A percentile compares a stretch with the other conserved stretches of the same genome.
phyloP scores from a whole-genome alignment of 2,113 vertebrate genomes.

The Pedionomus torquatus region DNA sequence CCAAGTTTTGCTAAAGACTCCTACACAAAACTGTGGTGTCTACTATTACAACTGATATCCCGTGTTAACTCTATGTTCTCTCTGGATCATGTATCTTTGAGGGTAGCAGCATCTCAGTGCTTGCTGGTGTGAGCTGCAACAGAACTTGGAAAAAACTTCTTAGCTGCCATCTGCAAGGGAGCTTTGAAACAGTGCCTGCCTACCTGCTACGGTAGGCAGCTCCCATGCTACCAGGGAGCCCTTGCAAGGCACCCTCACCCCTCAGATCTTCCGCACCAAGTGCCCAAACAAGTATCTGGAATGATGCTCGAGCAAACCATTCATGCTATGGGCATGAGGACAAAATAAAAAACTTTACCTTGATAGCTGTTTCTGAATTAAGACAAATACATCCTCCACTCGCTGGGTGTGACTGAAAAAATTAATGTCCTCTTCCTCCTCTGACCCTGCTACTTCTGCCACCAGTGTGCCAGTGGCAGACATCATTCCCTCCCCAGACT shows the following conservation, averaged over 20 bases:
- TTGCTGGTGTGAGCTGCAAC: not conserved
- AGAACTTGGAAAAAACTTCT: not conserved
- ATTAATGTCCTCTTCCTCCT: not conserved
- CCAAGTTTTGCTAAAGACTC: not conserved
- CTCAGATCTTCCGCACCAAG: not conserved
- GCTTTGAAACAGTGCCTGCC: not conserved
- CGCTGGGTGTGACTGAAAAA: not conserved
- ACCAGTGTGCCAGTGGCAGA: not conserved
- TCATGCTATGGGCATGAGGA: not conserved
- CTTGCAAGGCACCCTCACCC: not conserved
- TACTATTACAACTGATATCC: accelerated
- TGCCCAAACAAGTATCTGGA: not conserved
- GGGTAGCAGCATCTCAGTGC: not conserved
- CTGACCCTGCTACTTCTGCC: not conserved
- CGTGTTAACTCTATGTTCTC: not conserved
- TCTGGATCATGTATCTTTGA: not conserved
- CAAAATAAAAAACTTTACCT: not conserved
- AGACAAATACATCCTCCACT: not conserved
- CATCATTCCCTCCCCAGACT: not conserved
- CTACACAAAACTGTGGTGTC: not conserved
- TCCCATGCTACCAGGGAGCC: not conserved
- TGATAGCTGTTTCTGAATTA: not conserved
- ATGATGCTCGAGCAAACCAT: not conserved
- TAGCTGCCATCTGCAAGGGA: not conserved
- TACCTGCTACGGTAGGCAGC: not conserved